Evolutionary conservation across 2,113 vertebrate genomes (phyloP).

Genomic region (Nerophis lumbriciformis): DNA sequence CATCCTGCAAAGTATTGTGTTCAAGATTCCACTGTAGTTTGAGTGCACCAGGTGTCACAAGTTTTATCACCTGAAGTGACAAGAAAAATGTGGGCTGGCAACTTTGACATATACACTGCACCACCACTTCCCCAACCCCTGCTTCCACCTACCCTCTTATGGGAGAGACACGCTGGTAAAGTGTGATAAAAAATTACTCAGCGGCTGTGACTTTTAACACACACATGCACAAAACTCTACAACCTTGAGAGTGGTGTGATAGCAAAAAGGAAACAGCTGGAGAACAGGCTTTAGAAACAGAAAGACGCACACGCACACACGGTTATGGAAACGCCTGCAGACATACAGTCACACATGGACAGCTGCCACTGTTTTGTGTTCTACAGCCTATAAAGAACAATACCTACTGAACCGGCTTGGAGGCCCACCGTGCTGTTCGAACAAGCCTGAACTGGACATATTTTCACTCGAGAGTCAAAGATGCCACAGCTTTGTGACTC

Average conservation of each 20-base stretch:
- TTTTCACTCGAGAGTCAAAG: conserved; percentile 16
- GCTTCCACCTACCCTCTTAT: conserved; percentile 27
- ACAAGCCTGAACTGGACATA: conserved; percentile 16
- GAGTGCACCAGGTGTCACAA: not conserved
- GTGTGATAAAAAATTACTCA: conserved; percentile 54
- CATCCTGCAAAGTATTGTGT: too few species aligned
- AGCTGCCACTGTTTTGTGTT: conserved; percentile 56
- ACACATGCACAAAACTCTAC: conserved; percentile 34
- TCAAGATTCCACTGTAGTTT: not conserved
- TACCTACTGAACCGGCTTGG: conserved; percentile 31
- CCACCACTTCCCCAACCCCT: conserved; percentile 10
- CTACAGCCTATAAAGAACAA: conserved; percentile 42
- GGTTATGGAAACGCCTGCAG: conserved; percentile 44
- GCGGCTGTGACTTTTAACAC: conserved; percentile 54
- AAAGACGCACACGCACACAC: conserved; percentile 14
- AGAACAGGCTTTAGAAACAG: conserved; percentile 49
- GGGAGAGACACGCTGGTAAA: conserved; percentile 43
- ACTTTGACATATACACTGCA: not conserved
- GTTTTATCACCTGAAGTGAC: not conserved
- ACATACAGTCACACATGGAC: conserved; percentile 50
- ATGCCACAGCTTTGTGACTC: conserved; percentile 5
- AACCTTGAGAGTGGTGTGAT: conserved; percentile 59
- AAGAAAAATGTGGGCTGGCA: not conserved
- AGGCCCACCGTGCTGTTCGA: conserved; percentile 9
- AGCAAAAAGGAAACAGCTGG: conserved; percentile 74